Base-by-base conservation (phyloP, 2,888 invertebrate genomes). In the Palloptera scutellata region DNA sequence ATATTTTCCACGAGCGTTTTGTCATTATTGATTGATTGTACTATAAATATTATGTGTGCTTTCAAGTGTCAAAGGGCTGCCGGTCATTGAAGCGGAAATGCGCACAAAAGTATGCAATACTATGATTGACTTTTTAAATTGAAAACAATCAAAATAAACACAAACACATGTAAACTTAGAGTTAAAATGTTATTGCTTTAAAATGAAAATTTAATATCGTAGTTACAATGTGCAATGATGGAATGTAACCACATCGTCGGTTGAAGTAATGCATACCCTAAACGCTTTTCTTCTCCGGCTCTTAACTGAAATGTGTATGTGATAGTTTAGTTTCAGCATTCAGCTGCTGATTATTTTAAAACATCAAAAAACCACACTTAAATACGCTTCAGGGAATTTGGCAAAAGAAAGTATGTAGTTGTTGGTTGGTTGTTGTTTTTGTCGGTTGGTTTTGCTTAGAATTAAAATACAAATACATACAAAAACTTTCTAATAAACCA, bases 31-130 rank as follows among this genome's bases (percentile, higher is more conserved):
- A 30, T 30, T 30, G 30, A 30, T 30, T 30, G 6, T 30, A 30
- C 6, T 30, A 30, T 30, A 30, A 30, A 30, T 30, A 30, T 30
- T 30, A 30, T 66, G 48, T 17, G 42, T 19, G 4, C 53, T 52
- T 67, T 77, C 74, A 73, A 76, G 78, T 77, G 78, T 30, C 30
- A 30, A 30, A 30, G 30, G 3, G 30, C 30, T 30, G 30, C 6
- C 30, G 78, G 73, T 76, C 78, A 75, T 65, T 78, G 77, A 76
- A 75, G 75, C 78, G 77, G 79, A 78, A 78, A 76, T 75, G 77
- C 74, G 72, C 73, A 76, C 76, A 57, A 51, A 70, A 73, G 67
- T 73, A 61, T 74, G 74, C 76, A 77, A 78, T 78, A 78, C 67
- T 64, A 62, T 61, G 59, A 74, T 77, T 57, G 58, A 63, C 71